Base-by-base conservation (phyloP, 92 coral and sea anemone genomes). In the Plumapathes pennacea region DNA sequence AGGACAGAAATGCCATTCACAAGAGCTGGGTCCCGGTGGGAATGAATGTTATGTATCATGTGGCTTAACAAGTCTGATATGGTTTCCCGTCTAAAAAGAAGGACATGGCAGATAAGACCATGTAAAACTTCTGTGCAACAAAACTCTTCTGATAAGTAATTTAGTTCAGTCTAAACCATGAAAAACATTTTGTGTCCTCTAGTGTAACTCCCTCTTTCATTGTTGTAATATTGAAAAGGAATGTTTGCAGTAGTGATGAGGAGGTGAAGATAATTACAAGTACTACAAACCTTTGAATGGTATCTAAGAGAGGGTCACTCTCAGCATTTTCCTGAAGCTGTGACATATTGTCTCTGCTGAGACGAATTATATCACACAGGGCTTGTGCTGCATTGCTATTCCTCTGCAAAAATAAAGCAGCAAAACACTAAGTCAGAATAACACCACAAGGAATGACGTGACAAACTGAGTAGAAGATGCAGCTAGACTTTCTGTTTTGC, bases 381-480 rank as follows among this genome's bases (percentile, higher is more conserved):
- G 94, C 74, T 45, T 88, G 98, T 15, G 98, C 95, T 3, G 98
- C 96, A 88, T 92, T 92, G 72, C 92, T 63, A 44, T 85, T 88
- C 70, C 83, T 92, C 98, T 92, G 84, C 26, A 76, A 42, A 65
- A 43, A 36, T n/a, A 54, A 72, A 17, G n/a, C n/a, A n/a, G n/a
- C n/a, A 15, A 32, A 9, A 12, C 32, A 15, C 33, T 23, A 25
- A 29, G 4, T 17, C 26, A 6, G 15, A 12, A 1, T 25, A 29
- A 2, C 14, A 23, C 30, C 18, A 31, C 10, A 15, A 20, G 0
- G 38, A 9, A 39, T 6, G 39, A 27, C 11, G 44, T 23, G 23
- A 15, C 1, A 21, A 15, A n/a, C n/a, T n/a, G n/a, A n/a, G n/a
- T n/a, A n/a, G n/a, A n/a, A n/a, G n/a, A n/a, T n/a, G n/a, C n/a